Evolutionary conservation across 2,797 vertebrate species (phyloP).

Genomic region (Melanogrammus aeglefinus): DNA sequence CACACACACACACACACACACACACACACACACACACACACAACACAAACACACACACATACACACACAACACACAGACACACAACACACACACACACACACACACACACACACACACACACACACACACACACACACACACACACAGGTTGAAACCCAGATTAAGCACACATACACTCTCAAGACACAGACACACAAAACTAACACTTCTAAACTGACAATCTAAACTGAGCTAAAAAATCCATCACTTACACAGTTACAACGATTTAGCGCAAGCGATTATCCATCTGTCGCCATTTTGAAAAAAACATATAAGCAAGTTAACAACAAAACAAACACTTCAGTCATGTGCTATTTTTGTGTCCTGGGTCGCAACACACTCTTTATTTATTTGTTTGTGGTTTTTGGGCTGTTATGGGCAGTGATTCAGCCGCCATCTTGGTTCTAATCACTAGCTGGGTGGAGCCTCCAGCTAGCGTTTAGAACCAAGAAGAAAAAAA

Average conservation of each 20-base stretch:
- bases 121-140: neutral
- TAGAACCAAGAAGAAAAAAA: no score
- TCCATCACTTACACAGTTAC: neutral
- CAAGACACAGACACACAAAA: neutral
- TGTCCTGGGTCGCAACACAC: no score
- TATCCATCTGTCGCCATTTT: no score
- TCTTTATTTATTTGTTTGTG: no score
- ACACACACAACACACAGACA: no score
- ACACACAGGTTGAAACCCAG: neutral
- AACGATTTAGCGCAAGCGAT: neutral
- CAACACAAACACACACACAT: neutral
- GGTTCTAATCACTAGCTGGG: no score
- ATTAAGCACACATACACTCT: neutral
- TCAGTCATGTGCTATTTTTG: no score
- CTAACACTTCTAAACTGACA: neutral
- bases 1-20: neutral
- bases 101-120: neutral
- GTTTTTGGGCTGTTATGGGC: no score
- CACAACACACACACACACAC: neutral
- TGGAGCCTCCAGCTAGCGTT: no score
- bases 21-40: neutral
- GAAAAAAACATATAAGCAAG: no score
- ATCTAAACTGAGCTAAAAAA: neutral
- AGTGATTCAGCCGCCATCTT: no score
- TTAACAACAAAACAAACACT: no score